Evolutionary conservation across 2,888 invertebrate genomes (phyloP).

Genomic region (Falcaria lacertinaria): DNA sequence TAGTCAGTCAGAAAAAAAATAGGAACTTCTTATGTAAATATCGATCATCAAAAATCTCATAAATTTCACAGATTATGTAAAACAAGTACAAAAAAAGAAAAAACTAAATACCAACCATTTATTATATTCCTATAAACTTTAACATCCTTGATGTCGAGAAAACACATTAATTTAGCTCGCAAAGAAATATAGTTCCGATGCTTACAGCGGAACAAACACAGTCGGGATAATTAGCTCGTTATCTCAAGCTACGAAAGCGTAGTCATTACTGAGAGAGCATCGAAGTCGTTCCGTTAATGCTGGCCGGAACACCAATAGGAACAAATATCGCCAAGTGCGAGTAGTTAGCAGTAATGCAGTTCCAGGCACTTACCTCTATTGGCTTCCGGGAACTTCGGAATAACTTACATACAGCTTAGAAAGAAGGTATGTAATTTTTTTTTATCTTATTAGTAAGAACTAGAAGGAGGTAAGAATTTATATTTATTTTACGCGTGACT

Average conservation of each 20-base stretch:
- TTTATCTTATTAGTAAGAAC: no score
- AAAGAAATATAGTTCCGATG: neutral
- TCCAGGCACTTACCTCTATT: constrained; percentile 44
- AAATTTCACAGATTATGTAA: no score
- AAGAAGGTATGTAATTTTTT: no score
- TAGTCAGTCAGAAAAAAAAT: no score
- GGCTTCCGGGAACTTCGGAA: constrained; percentile 13
- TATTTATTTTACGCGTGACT: no score
- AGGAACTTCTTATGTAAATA: no score
- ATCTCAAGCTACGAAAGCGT: constrained; percentile 13
- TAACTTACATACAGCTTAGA: constrained; percentile 14
- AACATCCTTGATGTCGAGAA: neutral
- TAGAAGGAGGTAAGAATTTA: no score
- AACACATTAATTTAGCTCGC: neutral
- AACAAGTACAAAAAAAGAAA: no score
- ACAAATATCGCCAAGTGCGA: constrained; percentile 53
- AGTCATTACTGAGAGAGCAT: constrained; percentile 24
- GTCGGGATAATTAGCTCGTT: constrained; percentile 3
- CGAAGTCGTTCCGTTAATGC: constrained; percentile 18
- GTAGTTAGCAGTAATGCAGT: constrained; percentile 51
- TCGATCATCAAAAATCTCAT: no score
- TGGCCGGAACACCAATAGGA: constrained; percentile 46
- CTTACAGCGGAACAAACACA: neutral
- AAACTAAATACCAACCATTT: no score
- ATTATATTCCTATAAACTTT: no score